phyloP scores from a whole-genome alignment of 2,797 vertebrate species.

The Hydrocynus forskahlii region DNA sequence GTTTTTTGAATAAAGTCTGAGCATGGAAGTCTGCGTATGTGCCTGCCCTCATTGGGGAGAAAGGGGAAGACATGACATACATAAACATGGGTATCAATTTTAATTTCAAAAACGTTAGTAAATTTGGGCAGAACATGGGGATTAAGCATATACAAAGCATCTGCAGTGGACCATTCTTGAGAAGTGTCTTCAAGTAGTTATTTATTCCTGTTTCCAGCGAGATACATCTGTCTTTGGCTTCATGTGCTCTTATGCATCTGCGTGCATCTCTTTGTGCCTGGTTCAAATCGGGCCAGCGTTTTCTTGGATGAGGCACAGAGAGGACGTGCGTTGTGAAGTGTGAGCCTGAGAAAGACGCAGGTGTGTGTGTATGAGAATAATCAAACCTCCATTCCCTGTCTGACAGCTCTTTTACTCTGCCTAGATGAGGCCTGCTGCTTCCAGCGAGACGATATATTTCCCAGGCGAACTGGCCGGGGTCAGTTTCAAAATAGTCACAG shows the following conservation, averaged over 20 bases:
- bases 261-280: conserved; percentile 9
- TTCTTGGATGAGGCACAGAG: conserved; percentile 21
- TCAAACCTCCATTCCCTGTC: conserved; percentile 70
- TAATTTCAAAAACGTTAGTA: too few species aligned
- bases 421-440: conserved; percentile 68
- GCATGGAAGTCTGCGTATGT: too few species aligned
- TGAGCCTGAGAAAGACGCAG: conserved; percentile 62
- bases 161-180: neutral
- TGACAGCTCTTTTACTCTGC: conserved; percentile 74
- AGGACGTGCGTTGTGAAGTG: conserved; percentile 5
- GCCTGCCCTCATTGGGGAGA: too few species aligned
- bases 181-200: neutral
- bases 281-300: conserved; percentile 10
- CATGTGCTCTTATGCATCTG: conserved; percentile 34
- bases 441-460: conserved; percentile 73
- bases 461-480: conserved; percentile 59
- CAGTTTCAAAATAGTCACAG: conserved; percentile 62
- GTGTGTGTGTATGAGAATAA: conserved; percentile 70
- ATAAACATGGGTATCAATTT: too few species aligned
- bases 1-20: too few species aligned
- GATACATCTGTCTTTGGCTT: neutral
- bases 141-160: neutral
- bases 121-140: too few species aligned
- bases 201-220: neutral
- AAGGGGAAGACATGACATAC: too few species aligned